Percentiles rank a stretch among this genome's conserved stretches.
These are phyloP conservation scores for Eristalis arbustorum DNA, from an alignment of 2,888 invertebrate genomes.

Conservation along the genomic window DNA sequence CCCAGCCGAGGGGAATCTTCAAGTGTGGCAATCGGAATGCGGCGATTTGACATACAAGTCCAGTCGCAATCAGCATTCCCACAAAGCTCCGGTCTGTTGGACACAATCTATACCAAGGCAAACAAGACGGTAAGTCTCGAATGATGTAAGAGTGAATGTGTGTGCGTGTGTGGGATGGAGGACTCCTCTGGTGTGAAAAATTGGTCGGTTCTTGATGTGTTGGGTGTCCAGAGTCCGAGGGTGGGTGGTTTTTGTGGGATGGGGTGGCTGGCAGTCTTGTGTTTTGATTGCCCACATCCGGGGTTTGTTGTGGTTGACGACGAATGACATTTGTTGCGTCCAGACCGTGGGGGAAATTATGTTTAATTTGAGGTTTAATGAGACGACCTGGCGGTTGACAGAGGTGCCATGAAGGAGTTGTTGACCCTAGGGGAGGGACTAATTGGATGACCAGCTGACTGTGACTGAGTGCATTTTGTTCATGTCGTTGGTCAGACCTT, in stretches of 20 bases:
- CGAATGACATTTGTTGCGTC: conserved; percentile 22
- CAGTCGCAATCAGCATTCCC: conserved; percentile 78
- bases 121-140: conserved; percentile 79
- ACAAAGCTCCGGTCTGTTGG: conserved; percentile 80
- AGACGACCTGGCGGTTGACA: not conserved
- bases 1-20: conserved; percentile 80
- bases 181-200: conserved; percentile 58
- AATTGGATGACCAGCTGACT: not conserved
- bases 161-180: not conserved
- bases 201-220: conserved; percentile 32
- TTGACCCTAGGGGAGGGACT: not conserved
- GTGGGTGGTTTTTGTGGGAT: not conserved
- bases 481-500: not conserved
- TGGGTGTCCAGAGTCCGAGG: not conserved
- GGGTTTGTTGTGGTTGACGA: conserved; percentile 11
- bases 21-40: conserved; percentile 80
- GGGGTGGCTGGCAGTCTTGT: not conserved
- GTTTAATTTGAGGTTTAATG: not conserved
- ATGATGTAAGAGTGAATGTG: not conserved
- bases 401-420: not conserved
- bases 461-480: not conserved
- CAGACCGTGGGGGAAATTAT: not conserved
- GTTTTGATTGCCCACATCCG: conserved; percentile 44
- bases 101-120: conserved; percentile 80
- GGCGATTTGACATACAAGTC: conserved; percentile 80